These are phyloP conservation scores for Machaerirhynchus nigripectus DNA, from an alignment of 2,113 vertebrate genomes.

Conservation along the genomic window DNA sequence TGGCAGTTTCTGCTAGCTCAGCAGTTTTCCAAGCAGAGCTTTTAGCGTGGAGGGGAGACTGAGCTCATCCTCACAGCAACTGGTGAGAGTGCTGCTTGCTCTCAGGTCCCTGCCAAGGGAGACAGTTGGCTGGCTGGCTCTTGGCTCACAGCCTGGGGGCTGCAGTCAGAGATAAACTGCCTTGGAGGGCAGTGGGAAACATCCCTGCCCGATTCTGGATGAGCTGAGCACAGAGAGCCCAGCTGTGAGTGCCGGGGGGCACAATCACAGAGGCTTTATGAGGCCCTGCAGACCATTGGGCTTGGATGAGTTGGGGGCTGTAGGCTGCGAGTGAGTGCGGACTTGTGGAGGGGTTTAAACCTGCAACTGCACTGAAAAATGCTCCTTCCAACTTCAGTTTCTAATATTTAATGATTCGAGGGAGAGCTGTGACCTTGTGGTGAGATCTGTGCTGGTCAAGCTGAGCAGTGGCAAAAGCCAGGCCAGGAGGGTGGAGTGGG, in stretches of 20 bases:
- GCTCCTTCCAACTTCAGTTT: neutral
- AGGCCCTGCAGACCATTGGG: neutral
- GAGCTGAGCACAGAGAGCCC: neutral
- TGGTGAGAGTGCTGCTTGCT: neutral
- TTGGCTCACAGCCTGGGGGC: neutral
- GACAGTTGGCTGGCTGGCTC: neutral
- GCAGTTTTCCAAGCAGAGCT: neutral
- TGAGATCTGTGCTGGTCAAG: neutral
- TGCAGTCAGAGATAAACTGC: neutral
- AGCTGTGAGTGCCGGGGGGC: neutral
- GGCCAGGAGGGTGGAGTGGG: neutral
- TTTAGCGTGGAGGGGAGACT: neutral
- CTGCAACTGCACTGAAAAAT: neutral
- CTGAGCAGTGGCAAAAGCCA: neutral
- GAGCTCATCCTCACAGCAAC: neutral
- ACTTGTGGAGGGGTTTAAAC: neutral
- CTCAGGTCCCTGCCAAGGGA: neutral
- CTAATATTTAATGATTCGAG: neutral
- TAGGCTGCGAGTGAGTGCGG: accelerated
- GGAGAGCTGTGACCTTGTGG: neutral
- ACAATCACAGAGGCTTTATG: neutral
- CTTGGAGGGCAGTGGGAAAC: neutral
- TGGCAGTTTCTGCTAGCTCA: slow-evolving; percentile 5
- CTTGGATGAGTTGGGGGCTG: neutral
- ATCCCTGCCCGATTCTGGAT: neutral